Percentiles rank a stretch among this genome's conserved stretches.
Conservation (phyloP, 35 echinoderm and acorn worm genomes). For the Lytechinus variegatus region DNA sequence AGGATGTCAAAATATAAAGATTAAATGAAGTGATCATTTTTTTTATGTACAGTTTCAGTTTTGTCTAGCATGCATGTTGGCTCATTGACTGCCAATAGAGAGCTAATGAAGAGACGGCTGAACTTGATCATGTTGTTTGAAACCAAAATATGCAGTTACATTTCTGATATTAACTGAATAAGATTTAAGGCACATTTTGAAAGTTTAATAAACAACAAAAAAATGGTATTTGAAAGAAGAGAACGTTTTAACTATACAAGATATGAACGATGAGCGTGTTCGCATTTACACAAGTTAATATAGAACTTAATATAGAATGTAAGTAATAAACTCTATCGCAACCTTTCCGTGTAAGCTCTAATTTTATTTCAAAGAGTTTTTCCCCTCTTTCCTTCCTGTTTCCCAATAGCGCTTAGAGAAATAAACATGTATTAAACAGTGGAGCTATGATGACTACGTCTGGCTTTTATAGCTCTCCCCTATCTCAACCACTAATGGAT, state of each 20-base stretch:
- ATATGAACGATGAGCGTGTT: background rate
- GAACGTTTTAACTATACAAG: background rate
- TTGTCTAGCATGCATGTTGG: too few species aligned
- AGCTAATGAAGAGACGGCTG: too few species aligned
- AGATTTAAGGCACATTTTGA: too few species aligned
- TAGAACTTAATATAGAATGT: background rate
- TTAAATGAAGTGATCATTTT: too few species aligned
- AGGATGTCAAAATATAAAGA: too few species aligned
- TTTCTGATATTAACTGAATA: too few species aligned
- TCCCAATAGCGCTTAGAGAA: constrained; percentile 29
- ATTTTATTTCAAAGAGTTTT: background rate
- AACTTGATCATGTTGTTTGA: too few species aligned
- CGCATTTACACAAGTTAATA: background rate
- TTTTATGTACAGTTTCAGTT: too few species aligned
- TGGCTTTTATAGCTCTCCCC: constrained; percentile 39
- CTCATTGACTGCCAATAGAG: too few species aligned
- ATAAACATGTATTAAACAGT: constrained; percentile 46
- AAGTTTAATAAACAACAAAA: background rate
- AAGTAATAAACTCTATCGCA: background rate
- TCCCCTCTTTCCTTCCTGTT: background rate
- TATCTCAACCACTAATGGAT: constrained; percentile 45
- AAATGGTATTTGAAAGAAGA: background rate
- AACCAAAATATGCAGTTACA: too few species aligned
- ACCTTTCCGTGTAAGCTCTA: background rate
- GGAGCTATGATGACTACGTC: constrained; percentile 33